Conservation (phyloP, 2,888 invertebrate genomes). For the Serrognathus titanus region DNA sequence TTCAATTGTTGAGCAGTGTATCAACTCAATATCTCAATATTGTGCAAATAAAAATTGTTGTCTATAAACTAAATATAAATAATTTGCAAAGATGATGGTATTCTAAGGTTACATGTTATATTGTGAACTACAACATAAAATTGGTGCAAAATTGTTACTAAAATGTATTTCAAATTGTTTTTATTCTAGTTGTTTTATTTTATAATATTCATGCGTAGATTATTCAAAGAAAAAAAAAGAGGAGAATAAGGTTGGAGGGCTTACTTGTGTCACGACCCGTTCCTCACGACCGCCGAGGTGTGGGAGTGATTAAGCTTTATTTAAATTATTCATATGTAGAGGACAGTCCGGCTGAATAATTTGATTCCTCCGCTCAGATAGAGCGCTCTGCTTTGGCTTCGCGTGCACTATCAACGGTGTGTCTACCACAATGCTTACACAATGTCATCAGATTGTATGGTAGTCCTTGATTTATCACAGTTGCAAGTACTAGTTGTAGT, state of each 20-base stretch:
- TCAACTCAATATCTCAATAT: too few relatives aligned
- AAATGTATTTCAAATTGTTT: too few relatives aligned
- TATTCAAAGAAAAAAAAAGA: not conserved
- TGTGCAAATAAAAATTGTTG: too few relatives aligned
- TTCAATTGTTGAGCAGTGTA: too few relatives aligned
- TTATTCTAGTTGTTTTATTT: too few relatives aligned
- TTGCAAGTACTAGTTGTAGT: not conserved
- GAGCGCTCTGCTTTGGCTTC: slow-evolving; percentile 14
- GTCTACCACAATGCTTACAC: slow-evolving; percentile 23
- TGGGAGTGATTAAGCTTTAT: slow-evolving; percentile 39
- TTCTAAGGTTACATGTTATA: too few relatives aligned
- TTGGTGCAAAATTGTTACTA: too few relatives aligned
- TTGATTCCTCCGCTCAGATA: slow-evolving; percentile 28
- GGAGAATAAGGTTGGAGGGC: slow-evolving; percentile 5
- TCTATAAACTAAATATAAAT: too few relatives aligned
- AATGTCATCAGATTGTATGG: slow-evolving; percentile 24
- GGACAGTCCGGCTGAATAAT: slow-evolving; percentile 33
- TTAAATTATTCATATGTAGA: slow-evolving; percentile 37
- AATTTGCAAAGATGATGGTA: too few relatives aligned
- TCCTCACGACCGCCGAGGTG: slow-evolving; percentile 34
- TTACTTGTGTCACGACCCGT: slow-evolving; percentile 29
- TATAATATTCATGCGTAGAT: too few relatives aligned
- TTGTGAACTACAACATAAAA: too few relatives aligned
- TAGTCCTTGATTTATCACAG: slow-evolving; percentile 19
- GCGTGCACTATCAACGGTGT: slow-evolving; percentile 24